A percentile compares a stretch with the other conserved stretches of the same genome.
Evolutionary conservation across 1,140 invertebrate species (phyloP).

Genomic region (Tribolium castaneum): DNA sequence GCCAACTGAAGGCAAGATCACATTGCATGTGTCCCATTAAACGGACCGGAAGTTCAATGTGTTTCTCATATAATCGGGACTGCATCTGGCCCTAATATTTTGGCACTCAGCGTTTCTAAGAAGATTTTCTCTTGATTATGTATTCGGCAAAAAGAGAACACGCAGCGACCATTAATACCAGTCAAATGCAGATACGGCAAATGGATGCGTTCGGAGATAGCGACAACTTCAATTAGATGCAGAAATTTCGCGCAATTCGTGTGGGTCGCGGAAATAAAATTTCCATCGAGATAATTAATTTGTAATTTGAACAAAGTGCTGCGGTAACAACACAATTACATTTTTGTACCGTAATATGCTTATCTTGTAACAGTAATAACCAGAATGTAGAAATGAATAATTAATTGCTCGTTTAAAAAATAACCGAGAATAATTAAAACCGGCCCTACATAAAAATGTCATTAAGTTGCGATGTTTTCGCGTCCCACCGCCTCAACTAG

Average conservation of each 20-base stretch:
- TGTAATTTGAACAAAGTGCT: not conserved
- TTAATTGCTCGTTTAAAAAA: conserved; percentile 10
- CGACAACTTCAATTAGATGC: not conserved
- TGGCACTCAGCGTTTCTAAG: conserved; percentile 36
- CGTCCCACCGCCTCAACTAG: conserved; percentile 22
- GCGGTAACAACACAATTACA: not conserved
- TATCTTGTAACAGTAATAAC: not conserved
- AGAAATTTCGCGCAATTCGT: not conserved
- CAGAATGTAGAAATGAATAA: conserved; percentile 18
- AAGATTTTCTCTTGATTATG: conserved; percentile 21
- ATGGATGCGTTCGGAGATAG: conserved; percentile 15
- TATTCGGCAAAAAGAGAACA: conserved; percentile 29
- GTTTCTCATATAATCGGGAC: conserved; percentile 43
- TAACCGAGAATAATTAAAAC: conserved; percentile 11
- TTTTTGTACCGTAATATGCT: not conserved
- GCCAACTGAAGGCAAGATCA: conserved; percentile 18
- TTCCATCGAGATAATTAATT: conserved; percentile 25
- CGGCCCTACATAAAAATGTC: conserved; percentile 27
- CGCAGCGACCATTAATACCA: conserved; percentile 23
- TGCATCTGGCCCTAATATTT: conserved; percentile 44
- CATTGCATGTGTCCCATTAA: conserved; percentile 40
- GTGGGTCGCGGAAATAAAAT: conserved; percentile 22
- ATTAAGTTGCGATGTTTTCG: not conserved
- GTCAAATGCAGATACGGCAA: not conserved
- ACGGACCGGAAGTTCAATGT: conserved; percentile 42